A percentile compares a stretch with the other conserved stretches of the same genome.
Conservation (phyloP, 1,140 invertebrate genomes). For the Alviniconcha marisindica region DNA sequence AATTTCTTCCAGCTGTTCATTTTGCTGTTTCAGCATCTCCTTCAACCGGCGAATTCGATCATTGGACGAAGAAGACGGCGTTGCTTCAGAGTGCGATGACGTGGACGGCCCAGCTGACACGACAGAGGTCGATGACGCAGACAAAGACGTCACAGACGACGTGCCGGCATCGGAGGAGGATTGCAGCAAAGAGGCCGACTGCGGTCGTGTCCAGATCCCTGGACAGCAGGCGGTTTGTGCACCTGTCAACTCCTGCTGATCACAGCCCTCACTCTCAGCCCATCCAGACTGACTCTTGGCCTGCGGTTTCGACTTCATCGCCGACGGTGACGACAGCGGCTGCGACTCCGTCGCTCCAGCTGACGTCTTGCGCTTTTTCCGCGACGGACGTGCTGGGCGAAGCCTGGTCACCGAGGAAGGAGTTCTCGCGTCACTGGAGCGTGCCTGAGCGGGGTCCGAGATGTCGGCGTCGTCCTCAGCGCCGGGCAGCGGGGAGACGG, state of each 20-base stretch:
- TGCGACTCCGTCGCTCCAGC: too few relatives aligned
- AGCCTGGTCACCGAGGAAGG: too few relatives aligned
- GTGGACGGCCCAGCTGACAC: background rate
- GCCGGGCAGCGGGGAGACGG: background rate
- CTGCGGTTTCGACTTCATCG: background rate
- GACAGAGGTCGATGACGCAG: background rate
- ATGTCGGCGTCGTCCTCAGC: background rate
- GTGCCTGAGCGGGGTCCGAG: too few relatives aligned
- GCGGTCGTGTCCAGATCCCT: too few relatives aligned
- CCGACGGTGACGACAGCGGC: too few relatives aligned
- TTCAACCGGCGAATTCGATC: conserved; percentile 27
- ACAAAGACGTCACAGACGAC: background rate
- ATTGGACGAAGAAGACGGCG: background rate
- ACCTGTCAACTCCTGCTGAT: background rate
- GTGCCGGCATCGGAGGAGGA: background rate
- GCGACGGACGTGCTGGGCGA: too few relatives aligned
- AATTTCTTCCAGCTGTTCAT: conserved; percentile 30
- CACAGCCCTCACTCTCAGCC: background rate
- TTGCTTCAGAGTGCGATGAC: background rate
- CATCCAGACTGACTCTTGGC: background rate
- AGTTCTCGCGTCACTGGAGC: too few relatives aligned
- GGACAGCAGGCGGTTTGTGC: too few relatives aligned
- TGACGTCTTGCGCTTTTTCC: too few relatives aligned
- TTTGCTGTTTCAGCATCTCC: conserved; percentile 29
- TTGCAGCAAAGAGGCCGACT: too few relatives aligned